Conservation (phyloP, 2,113 vertebrate species). For the Tinamus guttatus region DNA sequence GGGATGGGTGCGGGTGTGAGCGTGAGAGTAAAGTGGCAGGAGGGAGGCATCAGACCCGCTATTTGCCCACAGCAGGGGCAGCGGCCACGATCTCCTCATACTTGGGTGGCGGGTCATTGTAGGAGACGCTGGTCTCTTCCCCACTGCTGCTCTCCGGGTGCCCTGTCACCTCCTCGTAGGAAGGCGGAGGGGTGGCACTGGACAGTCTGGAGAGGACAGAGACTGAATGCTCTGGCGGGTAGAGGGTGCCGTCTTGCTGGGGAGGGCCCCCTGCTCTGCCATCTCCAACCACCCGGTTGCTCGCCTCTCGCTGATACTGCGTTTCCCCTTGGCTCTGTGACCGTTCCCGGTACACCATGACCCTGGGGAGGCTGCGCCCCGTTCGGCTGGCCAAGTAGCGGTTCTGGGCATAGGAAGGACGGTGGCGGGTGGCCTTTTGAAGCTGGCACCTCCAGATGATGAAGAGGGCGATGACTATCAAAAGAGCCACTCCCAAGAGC, state of each 20-base stretch:
- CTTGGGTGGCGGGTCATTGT: constrained; percentile 87
- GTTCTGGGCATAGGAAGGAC: constrained; percentile 87
- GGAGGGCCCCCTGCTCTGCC: constrained; percentile 43
- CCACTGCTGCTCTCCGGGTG: constrained; percentile 86
- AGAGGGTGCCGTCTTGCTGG: constrained; percentile 78
- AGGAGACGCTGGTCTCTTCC: constrained; percentile 82
- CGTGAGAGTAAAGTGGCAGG: not conserved
- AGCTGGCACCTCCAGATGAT: constrained; percentile 94
- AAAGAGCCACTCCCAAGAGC: constrained; percentile 87
- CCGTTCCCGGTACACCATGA: constrained; percentile 86
- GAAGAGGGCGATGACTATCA: constrained; percentile 90
- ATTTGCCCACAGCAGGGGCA: constrained; percentile 55
- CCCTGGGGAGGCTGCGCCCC: constrained; percentile 85
- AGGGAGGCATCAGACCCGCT: not conserved
- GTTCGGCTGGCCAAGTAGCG: constrained; percentile 85
- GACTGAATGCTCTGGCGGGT: constrained; percentile 79
- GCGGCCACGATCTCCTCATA: constrained; percentile 88
- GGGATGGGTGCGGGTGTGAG: not conserved
- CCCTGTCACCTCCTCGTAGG: constrained; percentile 90
- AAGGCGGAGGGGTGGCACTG: constrained; percentile 88
- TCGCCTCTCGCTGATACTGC: constrained; percentile 50
- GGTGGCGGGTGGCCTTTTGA: constrained; percentile 88
- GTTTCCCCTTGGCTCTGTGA: constrained; percentile 76
- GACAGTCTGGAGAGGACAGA: constrained; percentile 84
- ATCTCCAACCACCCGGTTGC: constrained; percentile 29